Percentiles rank a stretch among this genome's conserved stretches.
These are phyloP conservation scores for Drosophila falleni DNA, from an alignment of 2,888 invertebrate species.

Conservation along the genomic window DNA sequence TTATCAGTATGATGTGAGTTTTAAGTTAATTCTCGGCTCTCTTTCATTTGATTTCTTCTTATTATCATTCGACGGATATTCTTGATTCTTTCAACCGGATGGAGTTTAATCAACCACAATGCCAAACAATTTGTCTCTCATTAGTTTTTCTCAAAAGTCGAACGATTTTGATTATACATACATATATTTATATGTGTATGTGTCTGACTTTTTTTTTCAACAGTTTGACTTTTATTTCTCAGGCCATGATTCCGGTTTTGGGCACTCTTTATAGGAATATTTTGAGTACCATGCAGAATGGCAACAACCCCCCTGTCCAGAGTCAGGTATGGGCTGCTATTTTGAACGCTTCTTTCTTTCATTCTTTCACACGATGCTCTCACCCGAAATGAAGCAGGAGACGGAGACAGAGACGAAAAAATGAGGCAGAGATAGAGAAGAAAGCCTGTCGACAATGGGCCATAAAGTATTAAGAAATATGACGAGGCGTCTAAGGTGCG, in stretches of 20 bases:
- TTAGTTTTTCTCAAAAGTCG: constrained; percentile 23
- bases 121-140: constrained; percentile 37
- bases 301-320: constrained; percentile 27
- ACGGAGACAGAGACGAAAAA: neutral
- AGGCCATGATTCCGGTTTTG: constrained; percentile 33
- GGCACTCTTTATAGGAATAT: constrained; percentile 27
- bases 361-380: constrained; percentile 65
- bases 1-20: neutral
- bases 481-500: constrained; percentile 43
- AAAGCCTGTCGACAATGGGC: constrained; percentile 52
- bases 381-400: constrained; percentile 11
- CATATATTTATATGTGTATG: too few species aligned
- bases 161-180: neutral
- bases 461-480: constrained; percentile 60
- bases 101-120: constrained; percentile 42
- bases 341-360: constrained; percentile 54
- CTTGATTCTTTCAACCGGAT: constrained; percentile 10
- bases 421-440: constrained; percentile 14
- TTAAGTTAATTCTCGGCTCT: neutral
- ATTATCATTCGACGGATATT: neutral
- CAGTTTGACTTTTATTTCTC: constrained; percentile 42
- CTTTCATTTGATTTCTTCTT: constrained; percentile 3
- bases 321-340: constrained; percentile 26
- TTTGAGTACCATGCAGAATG: constrained; percentile 17
- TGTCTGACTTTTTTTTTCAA: constrained; percentile 2